phyloP scores from a whole-genome alignment of 2,888 invertebrate species.

The Oligia latruncula region DNA sequence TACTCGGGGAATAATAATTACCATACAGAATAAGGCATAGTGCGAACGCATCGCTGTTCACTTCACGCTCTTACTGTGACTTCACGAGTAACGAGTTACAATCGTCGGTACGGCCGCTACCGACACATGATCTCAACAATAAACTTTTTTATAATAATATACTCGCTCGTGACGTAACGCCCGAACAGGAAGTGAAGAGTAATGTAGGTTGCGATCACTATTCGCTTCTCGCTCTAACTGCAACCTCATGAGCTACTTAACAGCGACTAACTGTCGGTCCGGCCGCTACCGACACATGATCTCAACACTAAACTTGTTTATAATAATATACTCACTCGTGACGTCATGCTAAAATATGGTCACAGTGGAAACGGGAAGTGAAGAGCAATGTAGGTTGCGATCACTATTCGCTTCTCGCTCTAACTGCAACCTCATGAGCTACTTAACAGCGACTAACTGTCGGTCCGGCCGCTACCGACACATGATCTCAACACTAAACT shows the following conservation, averaged over 20 bases:
- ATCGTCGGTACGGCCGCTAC: constrained; percentile 74
- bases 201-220: neutral
- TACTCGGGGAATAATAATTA: too few species aligned
- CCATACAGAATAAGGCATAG: too few species aligned
- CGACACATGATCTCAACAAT: constrained; percentile 77
- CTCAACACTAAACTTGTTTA: too few species aligned
- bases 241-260: constrained; percentile 61
- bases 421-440: constrained; percentile 37
- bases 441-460: constrained; percentile 80
- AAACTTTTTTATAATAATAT: too few species aligned
- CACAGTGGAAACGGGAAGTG: too few species aligned
- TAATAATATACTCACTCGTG: too few species aligned
- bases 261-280: constrained; percentile 82
- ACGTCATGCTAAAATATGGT: too few species aligned
- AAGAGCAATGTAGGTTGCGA: too few species aligned
- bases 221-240: constrained; percentile 21
- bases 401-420: constrained; percentile 12
- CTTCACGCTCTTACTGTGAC: neutral
- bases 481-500: constrained; percentile 73
- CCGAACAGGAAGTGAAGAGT: too few species aligned
- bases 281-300: constrained; percentile 73
- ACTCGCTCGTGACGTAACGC: too few species aligned
- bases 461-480: constrained; percentile 76
- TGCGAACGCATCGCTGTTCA: neutral
- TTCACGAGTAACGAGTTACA: constrained; percentile 53